Evolutionary conservation across 2,888 invertebrate species (phyloP).

Genomic region (Himalopsyche japonica): DNA sequence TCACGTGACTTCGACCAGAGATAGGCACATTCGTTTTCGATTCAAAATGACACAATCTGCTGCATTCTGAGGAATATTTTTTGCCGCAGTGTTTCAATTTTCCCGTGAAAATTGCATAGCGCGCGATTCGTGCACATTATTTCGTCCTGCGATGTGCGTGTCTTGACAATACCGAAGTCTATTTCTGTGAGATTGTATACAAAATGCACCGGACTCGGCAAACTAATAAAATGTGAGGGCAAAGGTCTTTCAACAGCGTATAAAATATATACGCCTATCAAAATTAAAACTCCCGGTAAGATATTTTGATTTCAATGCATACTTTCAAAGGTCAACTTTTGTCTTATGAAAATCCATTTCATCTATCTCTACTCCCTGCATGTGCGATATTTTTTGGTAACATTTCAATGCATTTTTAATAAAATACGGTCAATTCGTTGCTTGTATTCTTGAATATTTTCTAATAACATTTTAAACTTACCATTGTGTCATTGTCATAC

Average conservation of each 20-base stretch:
- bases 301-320: not conserved
- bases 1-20: not conserved
- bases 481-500: not conserved
- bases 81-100: not conserved
- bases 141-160: not conserved
- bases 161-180: not conserved
- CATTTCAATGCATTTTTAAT: not conserved
- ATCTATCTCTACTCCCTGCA: not conserved
- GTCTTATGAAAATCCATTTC: not conserved
- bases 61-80: not conserved
- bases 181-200: not conserved
- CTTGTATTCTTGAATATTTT: too few species aligned
- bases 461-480: not conserved
- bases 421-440: not conserved
- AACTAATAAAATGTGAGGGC: not conserved
- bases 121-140: not conserved
- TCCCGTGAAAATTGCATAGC: not conserved
- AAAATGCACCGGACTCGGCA: not conserved
- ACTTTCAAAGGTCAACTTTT: not conserved
- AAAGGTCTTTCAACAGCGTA: not conserved
- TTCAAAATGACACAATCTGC: not conserved
- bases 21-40: not conserved
- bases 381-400: not conserved
- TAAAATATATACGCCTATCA: not conserved
- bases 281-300: not conserved